Base-by-base conservation (phyloP, 2,797 vertebrate species). In the Lepilemur septentrionalis region DNA sequence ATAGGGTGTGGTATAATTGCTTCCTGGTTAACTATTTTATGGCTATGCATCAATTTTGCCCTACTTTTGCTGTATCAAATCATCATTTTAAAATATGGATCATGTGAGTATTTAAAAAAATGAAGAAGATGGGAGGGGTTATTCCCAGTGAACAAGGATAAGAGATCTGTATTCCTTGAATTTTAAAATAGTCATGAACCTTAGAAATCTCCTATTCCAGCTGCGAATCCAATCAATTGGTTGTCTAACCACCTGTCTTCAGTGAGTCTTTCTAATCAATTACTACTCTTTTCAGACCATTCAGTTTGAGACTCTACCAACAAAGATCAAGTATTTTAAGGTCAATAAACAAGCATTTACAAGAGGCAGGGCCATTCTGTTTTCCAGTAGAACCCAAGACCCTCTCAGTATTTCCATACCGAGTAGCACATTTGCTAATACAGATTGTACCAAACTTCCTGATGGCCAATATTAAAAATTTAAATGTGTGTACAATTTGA, bases 11-110 rank as follows among this genome's bases (percentile, higher is more conserved):
- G 28, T 81, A 41, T 72, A 96, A 94, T 85, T 91, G 41, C 69
- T 98, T 98, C 94, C 84, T 93, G 90, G 95, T 98, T 98, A 98
- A 98, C 97, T 2, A 4, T 97, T 97, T 98, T 96, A 91, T 50
- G 92, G 70, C 91, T 95, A 32, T 73, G 78, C 48, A 76, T 84
- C 79, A 52, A 22, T 76, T 43, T 84, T 80, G 80, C 25, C 41
- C 63, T 55, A 65, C 23, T 92, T 86, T 84, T 52, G 35, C 48
- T 93, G 17, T 14, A 41, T 87, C 43, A 70, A 75, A 83, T 92
- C 92, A 76, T 89, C 91, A 61, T 96, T 97, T 93, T 80, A 82
- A 95, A 97, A 75, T 92, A 55, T 80, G 52, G 6, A 5, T 69
- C 79, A 63, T 76, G 18, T 61, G 63, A 72, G 23, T 85, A 83